Conservation (phyloP, 2,888 invertebrate genomes). For the Papilio elwesi region DNA sequence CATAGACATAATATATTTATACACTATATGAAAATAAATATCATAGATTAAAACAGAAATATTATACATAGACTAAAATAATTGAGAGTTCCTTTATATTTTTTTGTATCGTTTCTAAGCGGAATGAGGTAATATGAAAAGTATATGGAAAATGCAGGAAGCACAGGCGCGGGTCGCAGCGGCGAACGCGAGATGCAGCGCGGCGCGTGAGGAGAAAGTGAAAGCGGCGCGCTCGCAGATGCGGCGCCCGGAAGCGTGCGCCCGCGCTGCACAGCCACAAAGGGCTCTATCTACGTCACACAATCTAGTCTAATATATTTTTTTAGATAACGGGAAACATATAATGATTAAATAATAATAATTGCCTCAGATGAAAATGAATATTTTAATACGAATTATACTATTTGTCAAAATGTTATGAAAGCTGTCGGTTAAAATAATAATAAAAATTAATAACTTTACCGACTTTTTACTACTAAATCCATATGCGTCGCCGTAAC, state of each 20-base stretch:
- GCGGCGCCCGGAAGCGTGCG: slow-evolving; percentile 77
- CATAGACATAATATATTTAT: slow-evolving; percentile 49
- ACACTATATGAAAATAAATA: background rate
- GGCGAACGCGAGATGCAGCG: slow-evolving; percentile 69
- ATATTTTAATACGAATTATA: background rate
- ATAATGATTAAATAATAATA: background rate
- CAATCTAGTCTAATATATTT: slow-evolving; percentile 35
- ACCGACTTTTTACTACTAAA: slow-evolving; percentile 82
- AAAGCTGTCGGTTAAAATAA: slow-evolving; percentile 19
- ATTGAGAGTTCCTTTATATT: too few species aligned
- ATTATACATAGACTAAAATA: background rate
- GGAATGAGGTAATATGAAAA: slow-evolving; percentile 56
- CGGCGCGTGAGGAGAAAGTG: slow-evolving; percentile 77
- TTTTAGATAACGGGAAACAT: background rate
- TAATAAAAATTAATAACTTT: slow-evolving; percentile 64
- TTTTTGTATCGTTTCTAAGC: slow-evolving; percentile 46
- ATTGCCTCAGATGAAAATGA: background rate
- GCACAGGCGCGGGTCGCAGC: slow-evolving; percentile 59
- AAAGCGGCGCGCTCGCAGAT: slow-evolving; percentile 79
- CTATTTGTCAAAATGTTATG: background rate
- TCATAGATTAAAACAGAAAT: background rate
- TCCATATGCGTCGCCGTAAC: slow-evolving; percentile 76
- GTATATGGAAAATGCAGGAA: slow-evolving; percentile 69
- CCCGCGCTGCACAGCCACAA: slow-evolving; percentile 66
- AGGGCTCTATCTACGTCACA: slow-evolving; percentile 47